These are phyloP conservation scores for Rhagonycha lutea DNA, from an alignment of 2,888 invertebrate species.

Conservation along the genomic window DNA sequence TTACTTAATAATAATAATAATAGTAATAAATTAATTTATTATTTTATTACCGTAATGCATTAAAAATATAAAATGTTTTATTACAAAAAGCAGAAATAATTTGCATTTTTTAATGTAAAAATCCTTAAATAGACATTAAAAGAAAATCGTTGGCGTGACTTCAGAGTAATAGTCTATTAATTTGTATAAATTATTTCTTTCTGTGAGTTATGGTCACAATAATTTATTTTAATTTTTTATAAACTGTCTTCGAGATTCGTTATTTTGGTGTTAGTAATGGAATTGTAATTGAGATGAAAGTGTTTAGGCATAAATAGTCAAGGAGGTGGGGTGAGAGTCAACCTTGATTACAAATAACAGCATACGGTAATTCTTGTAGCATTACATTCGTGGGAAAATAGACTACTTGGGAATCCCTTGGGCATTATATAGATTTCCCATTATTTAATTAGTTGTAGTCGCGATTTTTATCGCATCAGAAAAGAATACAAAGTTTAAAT, in stretches of 20 bases:
- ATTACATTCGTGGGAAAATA: constrained; percentile 35
- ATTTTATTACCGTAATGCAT: not conserved
- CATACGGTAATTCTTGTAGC: constrained; percentile 22
- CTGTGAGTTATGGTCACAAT: not conserved
- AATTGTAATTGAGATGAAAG: constrained; percentile 27
- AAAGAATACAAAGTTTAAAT: not conserved
- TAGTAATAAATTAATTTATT: not conserved
- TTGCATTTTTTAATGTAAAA: not conserved
- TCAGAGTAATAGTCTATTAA: not conserved
- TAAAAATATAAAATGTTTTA: not conserved
- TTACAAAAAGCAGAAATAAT: not conserved
- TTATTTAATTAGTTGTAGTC: constrained; percentile 2
- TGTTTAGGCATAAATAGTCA: constrained; percentile 25
- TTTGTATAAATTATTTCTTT: not conserved
- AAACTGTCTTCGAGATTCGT: not conserved
- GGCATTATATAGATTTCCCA: constrained; percentile 13
- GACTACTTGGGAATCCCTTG: constrained; percentile 34
- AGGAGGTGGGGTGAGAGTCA: constrained; percentile 31
- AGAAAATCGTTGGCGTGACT: not conserved
- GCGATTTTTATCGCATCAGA: not conserved
- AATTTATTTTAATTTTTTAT: not conserved
- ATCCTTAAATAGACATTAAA: not conserved
- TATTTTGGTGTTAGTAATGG: constrained; percentile 4
- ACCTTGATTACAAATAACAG: constrained; percentile 36
- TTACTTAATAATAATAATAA: not conserved